Evolutionary conservation across 2,113 vertebrate species (phyloP).

Genomic region (Sinocyclocheilus anshuiensis): DNA sequence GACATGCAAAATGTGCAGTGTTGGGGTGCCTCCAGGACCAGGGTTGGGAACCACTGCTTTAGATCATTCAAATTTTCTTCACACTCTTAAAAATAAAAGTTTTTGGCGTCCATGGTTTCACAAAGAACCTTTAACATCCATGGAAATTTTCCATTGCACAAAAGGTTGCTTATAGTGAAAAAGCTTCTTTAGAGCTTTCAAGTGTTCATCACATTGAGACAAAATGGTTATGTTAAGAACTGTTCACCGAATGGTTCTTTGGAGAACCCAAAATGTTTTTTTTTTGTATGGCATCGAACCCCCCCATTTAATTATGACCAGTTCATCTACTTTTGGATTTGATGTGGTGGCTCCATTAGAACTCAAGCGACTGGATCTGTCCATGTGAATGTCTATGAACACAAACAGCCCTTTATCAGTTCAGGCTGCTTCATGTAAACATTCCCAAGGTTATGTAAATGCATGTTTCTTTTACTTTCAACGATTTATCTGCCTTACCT

Average conservation of each 20-base stretch:
- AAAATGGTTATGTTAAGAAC: no score
- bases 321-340: constrained; percentile 24
- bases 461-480: neutral
- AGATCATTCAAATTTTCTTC: neutral
- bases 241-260: no score
- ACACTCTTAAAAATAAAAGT: neutral
- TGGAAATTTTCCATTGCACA: no score
- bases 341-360: neutral
- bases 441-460: constrained; percentile 25
- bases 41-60: no score
- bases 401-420: constrained; percentile 35
- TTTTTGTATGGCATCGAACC: no score
- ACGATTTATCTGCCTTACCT: constrained; percentile 34
- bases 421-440: constrained; percentile 43
- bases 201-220: neutral
- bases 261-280: neutral
- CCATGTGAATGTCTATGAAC: constrained; percentile 17
- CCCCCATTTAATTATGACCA: neutral
- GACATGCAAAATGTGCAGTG: no score
- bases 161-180: neutral
- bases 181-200: neutral
- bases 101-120: neutral
- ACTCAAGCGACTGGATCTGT: neutral
- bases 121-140: no score
- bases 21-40: no score